A percentile compares a stretch with the other conserved stretches of the same genome.
Evolutionary conservation across 2,888 invertebrate species (phyloP).

Genomic region (Frankliniella intonsa): DNA sequence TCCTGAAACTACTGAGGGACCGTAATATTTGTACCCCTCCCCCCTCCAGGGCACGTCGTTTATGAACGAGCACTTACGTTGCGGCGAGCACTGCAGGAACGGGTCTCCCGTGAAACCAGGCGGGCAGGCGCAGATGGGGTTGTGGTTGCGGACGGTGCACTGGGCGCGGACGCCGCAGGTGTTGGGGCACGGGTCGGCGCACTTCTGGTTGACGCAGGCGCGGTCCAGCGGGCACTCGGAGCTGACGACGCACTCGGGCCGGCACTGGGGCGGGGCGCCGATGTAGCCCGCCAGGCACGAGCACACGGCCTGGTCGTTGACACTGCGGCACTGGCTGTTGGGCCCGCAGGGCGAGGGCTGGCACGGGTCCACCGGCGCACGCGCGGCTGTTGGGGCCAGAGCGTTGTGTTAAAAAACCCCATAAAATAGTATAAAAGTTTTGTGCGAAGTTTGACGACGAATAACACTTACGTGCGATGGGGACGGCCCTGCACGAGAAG

Average conservation of each 20-base stretch:
- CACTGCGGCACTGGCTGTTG: slow-evolving; percentile 76
- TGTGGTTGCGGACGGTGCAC: slow-evolving; percentile 78
- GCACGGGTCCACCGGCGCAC: slow-evolving; percentile 62
- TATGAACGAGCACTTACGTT: slow-evolving; percentile 64
- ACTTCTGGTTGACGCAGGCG: slow-evolving; percentile 80
- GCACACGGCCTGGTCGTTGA: slow-evolving; percentile 76
- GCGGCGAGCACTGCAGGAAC: slow-evolving; percentile 67
- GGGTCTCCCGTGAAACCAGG: slow-evolving; percentile 83
- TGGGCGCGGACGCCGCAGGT: slow-evolving; percentile 82
- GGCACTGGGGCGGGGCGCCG: slow-evolving; percentile 73
- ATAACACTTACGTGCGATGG: slow-evolving; percentile 42
- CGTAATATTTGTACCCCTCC: slow-evolving; percentile 2
- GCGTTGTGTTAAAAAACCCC: neutral
- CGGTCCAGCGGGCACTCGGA: slow-evolving; percentile 76
- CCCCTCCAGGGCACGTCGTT: no score
- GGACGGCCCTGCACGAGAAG: slow-evolving; percentile 61
- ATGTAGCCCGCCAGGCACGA: slow-evolving; percentile 74
- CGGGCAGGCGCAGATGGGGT: slow-evolving; percentile 81
- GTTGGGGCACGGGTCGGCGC: slow-evolving; percentile 81
- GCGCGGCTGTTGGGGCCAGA: slow-evolving; percentile 45
- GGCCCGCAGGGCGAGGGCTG: slow-evolving; percentile 82
- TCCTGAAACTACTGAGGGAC: slow-evolving; percentile 29
- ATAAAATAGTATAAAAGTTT: no score
- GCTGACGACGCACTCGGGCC: slow-evolving; percentile 82
- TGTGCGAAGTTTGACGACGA: no score